Base-by-base conservation (phyloP, 1,140 invertebrate species). In the Bemisia tabaci region DNA sequence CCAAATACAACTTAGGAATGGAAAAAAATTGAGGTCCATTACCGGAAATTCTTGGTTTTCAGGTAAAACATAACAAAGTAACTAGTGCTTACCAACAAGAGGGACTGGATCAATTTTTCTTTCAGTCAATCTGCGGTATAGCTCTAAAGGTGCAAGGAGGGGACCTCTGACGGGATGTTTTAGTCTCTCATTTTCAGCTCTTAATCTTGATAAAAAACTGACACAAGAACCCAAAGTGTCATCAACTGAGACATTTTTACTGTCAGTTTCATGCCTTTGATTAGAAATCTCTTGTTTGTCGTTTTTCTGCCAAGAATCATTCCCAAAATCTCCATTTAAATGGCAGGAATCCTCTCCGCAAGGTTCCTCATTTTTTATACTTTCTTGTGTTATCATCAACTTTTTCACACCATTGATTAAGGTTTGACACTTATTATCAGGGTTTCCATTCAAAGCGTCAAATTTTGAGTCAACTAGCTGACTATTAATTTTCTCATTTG, bases 111-210 rank as follows among this genome's bases (percentile, higher is more conserved):
- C 80, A 33, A 78, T 70, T 12, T 81, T 78, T 22, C 80, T 76
- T 63, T 81, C 77, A 1, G 79, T 74, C 65, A 89, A 77, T 72
- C 83, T 78, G 75, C 85, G 77, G 79, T 84, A 85, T 5, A 94
- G 78, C 75, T 93, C 89, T 64, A 96, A 79, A 22, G 86, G 81
- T 21, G 91, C 92, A 68, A 95, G 80, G 77, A 89, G 89, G 0
- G 92, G 90, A 1, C 89, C 91, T 64, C 92, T 75, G 24, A 87
- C 75, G 66, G 80, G 59, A 23, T 23, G 60, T 9, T 48, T 48
- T 17, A 48, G 33, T 17, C 33, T 48, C 17, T 48, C 33, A 48
- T 48, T 48, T 48, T 48, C 33, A 5, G 33, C 33, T 48, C 17
- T 5, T 5, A 48, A 17, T 17, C 33, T 48, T 9, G 33, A 48